A percentile compares a stretch with the other conserved stretches of the same genome.
Evolutionary conservation across 2,797 vertebrate species (phyloP).

Genomic region (Acipenser oxyrinchus): DNA sequence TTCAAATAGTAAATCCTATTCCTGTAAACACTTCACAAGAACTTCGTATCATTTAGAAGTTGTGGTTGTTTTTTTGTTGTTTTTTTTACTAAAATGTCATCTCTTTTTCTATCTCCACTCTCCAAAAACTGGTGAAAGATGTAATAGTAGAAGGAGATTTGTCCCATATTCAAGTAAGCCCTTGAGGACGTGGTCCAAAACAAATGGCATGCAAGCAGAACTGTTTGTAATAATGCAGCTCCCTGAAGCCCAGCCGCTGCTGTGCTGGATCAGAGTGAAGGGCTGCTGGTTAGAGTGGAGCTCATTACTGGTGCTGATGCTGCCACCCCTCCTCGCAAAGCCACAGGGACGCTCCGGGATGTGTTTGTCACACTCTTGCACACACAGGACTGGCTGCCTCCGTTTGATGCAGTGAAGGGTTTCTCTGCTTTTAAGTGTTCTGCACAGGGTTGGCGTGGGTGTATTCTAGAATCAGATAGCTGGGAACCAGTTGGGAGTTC

Average conservation of each 20-base stretch:
- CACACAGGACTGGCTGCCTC: too few relatives aligned
- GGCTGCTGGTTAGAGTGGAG: not conserved
- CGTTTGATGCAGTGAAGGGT: too few relatives aligned
- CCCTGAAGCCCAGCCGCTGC: conserved; percentile 34
- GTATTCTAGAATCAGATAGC: too few relatives aligned
- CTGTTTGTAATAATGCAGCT: not conserved
- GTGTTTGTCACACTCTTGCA: too few relatives aligned
- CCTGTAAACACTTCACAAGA: too few relatives aligned
- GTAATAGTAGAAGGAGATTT: not conserved
- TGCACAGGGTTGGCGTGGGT: too few relatives aligned
- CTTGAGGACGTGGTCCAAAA: not conserved
- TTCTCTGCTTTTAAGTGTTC: too few relatives aligned
- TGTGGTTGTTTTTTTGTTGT: too few relatives aligned
- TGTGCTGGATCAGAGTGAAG: conserved; percentile 26
- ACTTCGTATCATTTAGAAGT: too few relatives aligned
- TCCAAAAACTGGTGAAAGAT: not conserved
- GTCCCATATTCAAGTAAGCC: not conserved
- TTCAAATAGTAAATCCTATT: too few relatives aligned
- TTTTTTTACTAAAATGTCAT: too few relatives aligned
- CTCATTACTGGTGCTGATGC: not conserved
- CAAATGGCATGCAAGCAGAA: not conserved
- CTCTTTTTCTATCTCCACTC: not conserved
- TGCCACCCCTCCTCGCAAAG: not conserved
- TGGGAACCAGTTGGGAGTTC: too few relatives aligned
- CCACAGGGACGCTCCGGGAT: not conserved